Percentiles rank a stretch among this genome's conserved stretches.
These are phyloP conservation scores for Bradypus variegatus DNA, from an alignment of 2,797 vertebrate genomes.

Conservation along the genomic window DNA sequence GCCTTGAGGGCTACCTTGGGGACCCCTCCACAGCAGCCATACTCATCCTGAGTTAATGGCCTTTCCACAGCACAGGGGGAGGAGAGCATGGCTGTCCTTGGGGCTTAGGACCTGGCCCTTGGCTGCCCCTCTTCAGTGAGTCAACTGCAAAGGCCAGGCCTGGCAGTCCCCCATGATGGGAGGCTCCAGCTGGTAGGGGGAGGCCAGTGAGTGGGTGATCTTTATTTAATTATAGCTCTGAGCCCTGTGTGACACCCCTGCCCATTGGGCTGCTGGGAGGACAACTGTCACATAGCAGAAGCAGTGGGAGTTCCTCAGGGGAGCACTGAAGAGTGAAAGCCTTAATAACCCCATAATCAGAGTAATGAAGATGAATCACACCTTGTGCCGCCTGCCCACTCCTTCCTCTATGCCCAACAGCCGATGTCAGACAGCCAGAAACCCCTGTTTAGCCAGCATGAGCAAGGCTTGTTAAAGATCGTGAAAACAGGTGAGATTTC, in stretches of 20 bases:
- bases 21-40: neutral
- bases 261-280: neutral
- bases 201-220: neutral
- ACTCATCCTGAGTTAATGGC: neutral
- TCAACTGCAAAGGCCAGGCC: neutral
- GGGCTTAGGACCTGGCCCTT: neutral
- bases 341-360: neutral
- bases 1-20: neutral
- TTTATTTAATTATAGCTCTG: neutral
- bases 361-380: constrained; percentile 16
- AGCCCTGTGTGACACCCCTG: neutral
- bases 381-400: neutral
- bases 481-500: neutral
- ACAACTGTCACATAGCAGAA: neutral
- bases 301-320: neutral
- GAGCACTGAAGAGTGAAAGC: neutral
- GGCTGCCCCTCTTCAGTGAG: neutral
- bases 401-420: neutral
- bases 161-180: neutral
- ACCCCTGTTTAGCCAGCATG: neutral
- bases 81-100: neutral
- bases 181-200: neutral
- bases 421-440: neutral
- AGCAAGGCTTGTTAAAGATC: neutral
- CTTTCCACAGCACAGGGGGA: neutral